These are phyloP conservation scores for Clusia tigrina DNA, from an alignment of 2,888 invertebrate species.

Conservation along the genomic window DNA sequence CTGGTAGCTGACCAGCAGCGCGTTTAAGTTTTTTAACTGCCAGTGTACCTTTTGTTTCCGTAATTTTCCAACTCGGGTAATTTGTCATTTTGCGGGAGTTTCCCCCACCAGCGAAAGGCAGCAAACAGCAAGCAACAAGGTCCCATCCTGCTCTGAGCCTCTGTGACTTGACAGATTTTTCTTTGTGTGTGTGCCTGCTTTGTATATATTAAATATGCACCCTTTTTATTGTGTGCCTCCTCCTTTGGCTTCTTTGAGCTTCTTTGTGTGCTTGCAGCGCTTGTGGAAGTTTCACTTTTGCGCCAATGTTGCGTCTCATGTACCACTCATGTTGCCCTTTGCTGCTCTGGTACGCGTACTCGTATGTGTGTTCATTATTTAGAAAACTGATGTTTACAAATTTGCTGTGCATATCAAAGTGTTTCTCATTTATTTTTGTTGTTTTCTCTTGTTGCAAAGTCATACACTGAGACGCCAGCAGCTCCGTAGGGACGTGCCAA, in stretches of 20 bases:
- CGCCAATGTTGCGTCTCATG: background rate
- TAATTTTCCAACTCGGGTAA: constrained; percentile 18
- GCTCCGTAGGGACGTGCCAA: no score
- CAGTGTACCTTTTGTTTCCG: no score
- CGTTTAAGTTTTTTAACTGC: no score
- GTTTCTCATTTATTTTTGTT: constrained; percentile 17
- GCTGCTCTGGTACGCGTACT: background rate
- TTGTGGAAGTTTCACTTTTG: constrained; percentile 4
- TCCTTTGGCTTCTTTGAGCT: no score
- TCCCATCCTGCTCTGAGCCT: no score
- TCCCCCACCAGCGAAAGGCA: constrained; percentile 15
- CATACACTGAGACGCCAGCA: no score
- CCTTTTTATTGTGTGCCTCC: constrained; percentile 33
- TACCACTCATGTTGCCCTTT: background rate
- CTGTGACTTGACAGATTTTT: background rate
- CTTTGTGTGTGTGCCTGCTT: no score
- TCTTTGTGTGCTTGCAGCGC: constrained; percentile 3
- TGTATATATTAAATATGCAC: constrained; percentile 35
- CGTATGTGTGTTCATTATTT: background rate
- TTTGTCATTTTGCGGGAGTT: constrained; percentile 30
- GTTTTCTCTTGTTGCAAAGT: no score
- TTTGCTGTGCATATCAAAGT: constrained; percentile 28
- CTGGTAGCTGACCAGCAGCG: no score
- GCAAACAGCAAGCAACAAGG: no score
- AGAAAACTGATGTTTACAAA: constrained; percentile 29